A percentile compares a stretch with the other conserved stretches of the same genome.
Conservation (phyloP, 2,797 vertebrate species). For the Notamacropus eugenii region DNA sequence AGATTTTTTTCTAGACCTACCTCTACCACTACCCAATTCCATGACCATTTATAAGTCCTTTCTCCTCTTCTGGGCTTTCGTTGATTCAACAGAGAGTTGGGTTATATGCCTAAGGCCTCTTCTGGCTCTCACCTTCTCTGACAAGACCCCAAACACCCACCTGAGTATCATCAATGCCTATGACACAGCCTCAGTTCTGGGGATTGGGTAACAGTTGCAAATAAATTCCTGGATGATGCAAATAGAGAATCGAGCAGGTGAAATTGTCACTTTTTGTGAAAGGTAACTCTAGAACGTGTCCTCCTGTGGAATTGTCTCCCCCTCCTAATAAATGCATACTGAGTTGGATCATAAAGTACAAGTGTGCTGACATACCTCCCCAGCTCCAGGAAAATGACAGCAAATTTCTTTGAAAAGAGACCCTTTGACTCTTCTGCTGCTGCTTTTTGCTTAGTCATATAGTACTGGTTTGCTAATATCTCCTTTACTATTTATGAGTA, state of each 20-base stretch:
- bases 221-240: conserved; percentile 44
- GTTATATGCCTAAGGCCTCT: background rate
- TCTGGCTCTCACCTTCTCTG: background rate
- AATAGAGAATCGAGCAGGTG: background rate
- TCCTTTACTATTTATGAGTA: background rate
- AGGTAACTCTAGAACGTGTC: conserved; percentile 46
- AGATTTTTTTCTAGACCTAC: background rate
- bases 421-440: background rate
- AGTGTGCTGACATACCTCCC: background rate
- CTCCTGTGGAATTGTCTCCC: conserved; percentile 51
- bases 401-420: background rate
- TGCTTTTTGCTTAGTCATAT: background rate
- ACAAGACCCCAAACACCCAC: background rate
- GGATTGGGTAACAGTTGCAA: conserved; percentile 43
- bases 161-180: background rate
- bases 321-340: background rate
- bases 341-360: background rate
- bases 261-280: conserved; percentile 53
- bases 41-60: background rate
- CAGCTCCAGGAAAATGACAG: background rate
- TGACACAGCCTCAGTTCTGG: background rate
- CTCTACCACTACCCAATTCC: background rate
- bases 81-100: background rate
- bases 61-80: background rate
- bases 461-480: background rate